Conservation (phyloP, 2,113 vertebrate species). For the Anoplopoma fimbria region DNA sequence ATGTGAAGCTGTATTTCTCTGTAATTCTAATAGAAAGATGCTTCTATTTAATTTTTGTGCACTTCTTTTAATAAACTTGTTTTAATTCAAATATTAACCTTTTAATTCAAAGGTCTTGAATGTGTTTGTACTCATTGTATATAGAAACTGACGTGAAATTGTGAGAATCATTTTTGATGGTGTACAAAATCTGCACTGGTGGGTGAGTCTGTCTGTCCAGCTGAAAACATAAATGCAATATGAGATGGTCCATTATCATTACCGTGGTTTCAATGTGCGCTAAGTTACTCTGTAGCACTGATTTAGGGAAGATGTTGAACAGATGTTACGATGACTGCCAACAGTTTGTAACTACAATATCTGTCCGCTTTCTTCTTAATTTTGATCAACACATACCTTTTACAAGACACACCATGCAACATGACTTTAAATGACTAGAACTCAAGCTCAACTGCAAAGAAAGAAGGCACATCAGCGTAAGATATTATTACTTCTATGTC, state of each 20-base stretch:
- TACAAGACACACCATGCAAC: neutral
- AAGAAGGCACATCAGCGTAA: neutral
- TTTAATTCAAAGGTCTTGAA: slow-evolving; percentile 9
- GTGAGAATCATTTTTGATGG: neutral
- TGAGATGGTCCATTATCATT: neutral
- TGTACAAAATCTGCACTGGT: neutral
- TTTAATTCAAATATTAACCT: neutral
- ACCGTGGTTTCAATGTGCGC: neutral
- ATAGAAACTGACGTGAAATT: neutral
- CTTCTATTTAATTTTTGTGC: neutral
- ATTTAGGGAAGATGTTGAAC: neutral
- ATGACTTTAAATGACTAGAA: neutral
- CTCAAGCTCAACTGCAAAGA: neutral
- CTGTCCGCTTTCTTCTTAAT: neutral
- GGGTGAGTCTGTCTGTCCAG: neutral
- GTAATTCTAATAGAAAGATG: neutral
- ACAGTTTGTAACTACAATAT: neutral
- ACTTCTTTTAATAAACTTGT: neutral
- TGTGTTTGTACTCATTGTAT: neutral
- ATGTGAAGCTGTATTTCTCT: neutral
- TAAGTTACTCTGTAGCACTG: neutral
- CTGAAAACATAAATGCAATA: neutral
- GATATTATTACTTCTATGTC: neutral
- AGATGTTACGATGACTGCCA: neutral
- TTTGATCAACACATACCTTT: neutral